Evolutionary conservation across 2,113 vertebrate species (phyloP), one percentile per base, ranked within the genome.

Genomic region (Nanger granti): DNA sequence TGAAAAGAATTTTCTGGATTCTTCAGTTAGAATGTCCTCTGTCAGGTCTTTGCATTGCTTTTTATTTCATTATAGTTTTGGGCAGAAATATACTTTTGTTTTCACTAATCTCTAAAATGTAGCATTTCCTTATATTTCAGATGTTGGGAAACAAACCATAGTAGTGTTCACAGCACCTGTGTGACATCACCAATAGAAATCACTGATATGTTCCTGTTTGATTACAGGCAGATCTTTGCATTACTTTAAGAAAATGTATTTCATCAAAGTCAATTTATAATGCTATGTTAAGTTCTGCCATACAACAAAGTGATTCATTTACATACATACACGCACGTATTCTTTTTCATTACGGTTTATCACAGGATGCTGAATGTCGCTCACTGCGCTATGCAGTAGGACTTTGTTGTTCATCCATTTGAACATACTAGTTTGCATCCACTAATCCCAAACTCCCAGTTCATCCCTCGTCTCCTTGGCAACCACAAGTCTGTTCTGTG

Each of bases 1-100:
- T 73, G 12, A 80, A 69, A 94, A 87, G 2, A 84, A 31, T 59
- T 79, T 88, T 95, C 41, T 83, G 47, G 29, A 88, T 93, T 98
- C 41, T 83, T 13, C n/a, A 87, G 37, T 24, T 41, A 15, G 49
- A 41, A 22, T 49, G 13, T 85, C 55, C 44, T 90, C n/a, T 87
- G 59, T 89, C 83, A 92, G 41, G 76, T 82, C 80, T 93, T 93
- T 84, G 60, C 34, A 28, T n/a, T 55, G 7, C 34, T 57, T 85
- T 85, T 37, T 26, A 14, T 24, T 84, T 57, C 37, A 34, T 54
- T n/a, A n/a, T 34, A 37, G 22, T 55, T 85, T 57, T 15, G 80
- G 82, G 34, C 69, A 73, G 34, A 55, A n/a, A 55, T 26, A 84
- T 34, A 55, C 82, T n/a, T 55, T 37, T 84, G 5, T 84, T 55